Base-by-base conservation (phyloP, 2,888 invertebrate species). In the Anorthoa munda region DNA sequence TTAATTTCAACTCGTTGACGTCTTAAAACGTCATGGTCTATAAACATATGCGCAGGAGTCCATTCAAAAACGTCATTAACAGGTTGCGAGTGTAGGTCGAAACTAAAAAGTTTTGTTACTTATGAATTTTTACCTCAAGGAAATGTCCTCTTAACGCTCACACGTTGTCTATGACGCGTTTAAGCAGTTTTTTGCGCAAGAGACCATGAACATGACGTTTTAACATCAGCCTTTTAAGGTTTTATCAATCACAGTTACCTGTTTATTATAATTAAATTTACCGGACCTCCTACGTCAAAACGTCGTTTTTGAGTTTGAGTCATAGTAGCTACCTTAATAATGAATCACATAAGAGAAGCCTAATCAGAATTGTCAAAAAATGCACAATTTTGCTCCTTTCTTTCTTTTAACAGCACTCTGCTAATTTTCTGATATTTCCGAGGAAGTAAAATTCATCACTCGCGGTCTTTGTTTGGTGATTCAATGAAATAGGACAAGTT, bases 301-400 rank as follows among this genome's bases (percentile, higher is more conserved):
- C 13, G 4, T 17, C 4, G 15, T 51, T 60, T 55, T 48, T 1
- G 39, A 39, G 7, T 75, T 50, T 73, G 75, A 48, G 39, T 73
- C 73, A 73, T 2, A 17, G 17, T 45, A 4, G 3, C 0, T 23
- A 12, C 0, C 15, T 4, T 15, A 3, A n/a, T 72, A 17, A 21
- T 58, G 72, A 53, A n/a, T 45, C 26, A 39, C 51, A 13, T 5
- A 31, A 2, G 12, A 5, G 21, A 69, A 45, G 17, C 23, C 4
- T 12, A 12, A 23, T 31, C 18, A 23, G 15, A 65, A 26, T 13
- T 39, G 23, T 39, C 18, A 12, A 23, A 31, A 31, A 31, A 31
- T 31, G 39, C 39, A 39, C 0, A 39, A 1, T 9, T 0, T 39
- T 9, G 39, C 39, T 39, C 1, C 39, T 39, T 39, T 39, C 7